Conservation (phyloP, 2,888 invertebrate genomes). For the Lithophane semibrunnea region DNA sequence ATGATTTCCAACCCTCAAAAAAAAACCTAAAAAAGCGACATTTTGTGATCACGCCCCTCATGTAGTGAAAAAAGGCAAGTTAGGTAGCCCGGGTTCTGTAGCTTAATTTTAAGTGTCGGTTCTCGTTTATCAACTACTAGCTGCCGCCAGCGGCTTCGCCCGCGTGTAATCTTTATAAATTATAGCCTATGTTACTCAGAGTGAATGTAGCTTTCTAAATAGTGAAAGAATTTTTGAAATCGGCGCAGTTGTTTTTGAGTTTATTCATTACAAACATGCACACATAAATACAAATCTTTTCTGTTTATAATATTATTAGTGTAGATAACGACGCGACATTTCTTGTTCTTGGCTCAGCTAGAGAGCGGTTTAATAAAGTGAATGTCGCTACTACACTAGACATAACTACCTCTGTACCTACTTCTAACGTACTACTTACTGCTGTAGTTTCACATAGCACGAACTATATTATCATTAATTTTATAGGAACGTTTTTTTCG, state of each 20-base stretch:
- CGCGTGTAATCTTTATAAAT: no score
- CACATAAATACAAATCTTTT: no score
- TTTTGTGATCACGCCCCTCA: not conserved
- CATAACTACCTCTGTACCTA: slow-evolving; percentile 2
- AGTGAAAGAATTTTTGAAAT: no score
- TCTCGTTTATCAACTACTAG: slow-evolving; percentile 19
- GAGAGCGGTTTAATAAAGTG: slow-evolving; percentile 51
- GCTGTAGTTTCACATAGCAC: not conserved
- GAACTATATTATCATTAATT: not conserved
- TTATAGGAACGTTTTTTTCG: not conserved
- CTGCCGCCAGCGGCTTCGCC: no score
- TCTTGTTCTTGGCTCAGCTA: slow-evolving; percentile 37
- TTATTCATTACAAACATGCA: no score
- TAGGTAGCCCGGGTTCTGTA: not conserved
- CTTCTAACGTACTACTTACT: not conserved
- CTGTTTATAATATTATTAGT: no score
- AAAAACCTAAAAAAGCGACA: no score
- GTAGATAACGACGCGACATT: slow-evolving; percentile 17
- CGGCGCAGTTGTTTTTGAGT: no score
- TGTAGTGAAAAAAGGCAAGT: not conserved
- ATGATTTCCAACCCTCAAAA: no score
- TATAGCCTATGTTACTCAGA: no score
- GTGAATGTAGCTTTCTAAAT: no score
- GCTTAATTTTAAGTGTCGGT: slow-evolving; percentile 18
- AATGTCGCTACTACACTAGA: slow-evolving; percentile 41